phyloP scores from a whole-genome alignment of 2,888 invertebrate species.

The Tuta absoluta region DNA sequence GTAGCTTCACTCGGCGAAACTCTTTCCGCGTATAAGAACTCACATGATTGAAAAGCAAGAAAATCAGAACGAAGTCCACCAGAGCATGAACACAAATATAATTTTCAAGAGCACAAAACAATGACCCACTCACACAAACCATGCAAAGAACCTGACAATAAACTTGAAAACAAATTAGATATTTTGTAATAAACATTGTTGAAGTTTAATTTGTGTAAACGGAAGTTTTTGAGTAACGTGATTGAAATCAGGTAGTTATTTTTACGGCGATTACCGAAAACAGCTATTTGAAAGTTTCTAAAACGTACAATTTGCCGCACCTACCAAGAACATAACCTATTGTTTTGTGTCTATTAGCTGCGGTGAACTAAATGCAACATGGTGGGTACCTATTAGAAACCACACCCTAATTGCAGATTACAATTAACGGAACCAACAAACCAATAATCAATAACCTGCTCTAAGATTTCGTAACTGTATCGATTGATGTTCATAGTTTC shows the following conservation, averaged over 20 bases:
- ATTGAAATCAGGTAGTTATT: conserved; percentile 1
- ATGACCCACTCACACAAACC: conserved; percentile 12
- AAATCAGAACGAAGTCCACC: conserved; percentile 7
- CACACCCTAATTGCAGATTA: neutral
- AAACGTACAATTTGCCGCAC: neutral
- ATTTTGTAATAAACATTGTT: conserved; percentile 7
- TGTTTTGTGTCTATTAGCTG: neutral
- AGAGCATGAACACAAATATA: conserved; percentile 17
- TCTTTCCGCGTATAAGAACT: neutral
- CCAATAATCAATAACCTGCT: neutral
- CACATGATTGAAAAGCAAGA: neutral
- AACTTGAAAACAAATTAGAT: conserved; percentile 20
- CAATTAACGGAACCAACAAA: neutral
- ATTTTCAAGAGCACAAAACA: conserved; percentile 17
- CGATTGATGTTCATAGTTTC: neutral
- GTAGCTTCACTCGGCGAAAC: neutral
- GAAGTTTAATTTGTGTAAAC: conserved; percentile 8
- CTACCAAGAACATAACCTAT: neutral
- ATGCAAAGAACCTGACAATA: conserved; percentile 12
- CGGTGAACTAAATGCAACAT: neutral
- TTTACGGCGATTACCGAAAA: neutral
- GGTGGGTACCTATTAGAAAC: neutral
- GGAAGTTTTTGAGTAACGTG: neutral
- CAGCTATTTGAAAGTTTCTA: neutral
- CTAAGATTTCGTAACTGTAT: neutral